Base-by-base conservation (phyloP, 1,140 invertebrate species). In the Lordiphosa collinella region DNA sequence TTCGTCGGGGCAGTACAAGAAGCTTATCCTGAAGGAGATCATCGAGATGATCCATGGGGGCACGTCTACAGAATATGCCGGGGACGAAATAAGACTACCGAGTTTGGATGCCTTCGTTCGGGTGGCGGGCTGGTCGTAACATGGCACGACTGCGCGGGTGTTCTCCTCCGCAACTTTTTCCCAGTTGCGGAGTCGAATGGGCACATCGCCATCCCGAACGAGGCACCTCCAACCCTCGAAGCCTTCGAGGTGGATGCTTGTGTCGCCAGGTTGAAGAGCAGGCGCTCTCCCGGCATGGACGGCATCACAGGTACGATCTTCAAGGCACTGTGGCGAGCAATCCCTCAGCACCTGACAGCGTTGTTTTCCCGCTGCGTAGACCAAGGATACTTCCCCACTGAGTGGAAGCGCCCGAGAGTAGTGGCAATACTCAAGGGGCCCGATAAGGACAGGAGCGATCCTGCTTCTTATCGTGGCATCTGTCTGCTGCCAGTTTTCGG, bases 1-100 rank as follows among this genome's bases (percentile, higher is more conserved):
- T n/a, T n/a, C n/a, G n/a, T n/a, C n/a, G n/a, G n/a, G n/a, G n/a
- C n/a, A n/a, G n/a, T n/a, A n/a, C n/a, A n/a, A n/a, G n/a, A n/a
- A n/a, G n/a, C n/a, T n/a, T n/a, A n/a, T n/a, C n/a, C n/a, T n/a
- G n/a, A n/a, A n/a, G n/a, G 35, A 38, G 48, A 56, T 2, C 35
- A 66, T 16, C 12, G 10, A 2, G 14, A 61, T n/a, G 62, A 65
- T 34, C 48, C 52, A 41, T 65, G 50, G 48, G 51, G 56, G 12
- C 48, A 38, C 16, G 52, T 49, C 11, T 61, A 48, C 22, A 67
- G 10, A 46, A 67, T 67, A 8, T 54, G 50, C 50, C 46, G 44
- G 22, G 65, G 50, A 7, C 38, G 35, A 29, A 60, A 41, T 12
- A 18, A 29, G 31, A 6, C 3, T 9, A 50, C 18, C 18, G 34